Conservation (phyloP, 23 tunicate species). For the Clavelina lepadiformis region DNA sequence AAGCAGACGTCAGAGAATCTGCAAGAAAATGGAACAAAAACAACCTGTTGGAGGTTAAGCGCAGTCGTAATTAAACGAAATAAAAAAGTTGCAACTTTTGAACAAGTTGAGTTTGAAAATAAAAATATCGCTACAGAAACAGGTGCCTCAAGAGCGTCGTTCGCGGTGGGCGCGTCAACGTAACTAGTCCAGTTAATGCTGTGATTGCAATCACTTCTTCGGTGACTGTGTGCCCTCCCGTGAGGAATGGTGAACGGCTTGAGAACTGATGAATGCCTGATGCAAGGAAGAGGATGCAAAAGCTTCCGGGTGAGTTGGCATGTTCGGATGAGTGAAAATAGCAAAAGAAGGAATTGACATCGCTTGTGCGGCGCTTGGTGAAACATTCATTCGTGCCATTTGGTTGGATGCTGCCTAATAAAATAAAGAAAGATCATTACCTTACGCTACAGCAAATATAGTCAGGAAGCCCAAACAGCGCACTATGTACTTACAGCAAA, state of each 20-base stretch:
- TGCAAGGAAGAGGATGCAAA: conserved; percentile 21
- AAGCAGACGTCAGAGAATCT: not conserved
- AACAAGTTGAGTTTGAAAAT: not conserved
- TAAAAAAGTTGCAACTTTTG: not conserved
- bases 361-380: conserved; percentile 17
- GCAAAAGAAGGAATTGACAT: conserved; percentile 18
- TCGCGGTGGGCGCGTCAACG: not conserved
- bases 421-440: not conserved
- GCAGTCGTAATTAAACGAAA: conserved; percentile 5
- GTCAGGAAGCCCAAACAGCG: too few species aligned
- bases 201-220: conserved; percentile 21
- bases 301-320: conserved; percentile 20
- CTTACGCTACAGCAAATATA: not conserved
- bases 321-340: conserved; percentile 26
- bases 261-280: conserved; percentile 35
- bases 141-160: not conserved
- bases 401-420: conserved; percentile 42
- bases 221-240: conserved; percentile 51
- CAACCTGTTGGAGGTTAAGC: not conserved
- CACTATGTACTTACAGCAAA: too few species aligned
- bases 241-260: conserved; percentile 5
- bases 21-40: not conserved
- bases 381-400: conserved; percentile 61
- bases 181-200: not conserved
- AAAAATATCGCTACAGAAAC: not conserved